Conservation (phyloP, 2,888 invertebrate species). For the Drosophila paramelanica region DNA sequence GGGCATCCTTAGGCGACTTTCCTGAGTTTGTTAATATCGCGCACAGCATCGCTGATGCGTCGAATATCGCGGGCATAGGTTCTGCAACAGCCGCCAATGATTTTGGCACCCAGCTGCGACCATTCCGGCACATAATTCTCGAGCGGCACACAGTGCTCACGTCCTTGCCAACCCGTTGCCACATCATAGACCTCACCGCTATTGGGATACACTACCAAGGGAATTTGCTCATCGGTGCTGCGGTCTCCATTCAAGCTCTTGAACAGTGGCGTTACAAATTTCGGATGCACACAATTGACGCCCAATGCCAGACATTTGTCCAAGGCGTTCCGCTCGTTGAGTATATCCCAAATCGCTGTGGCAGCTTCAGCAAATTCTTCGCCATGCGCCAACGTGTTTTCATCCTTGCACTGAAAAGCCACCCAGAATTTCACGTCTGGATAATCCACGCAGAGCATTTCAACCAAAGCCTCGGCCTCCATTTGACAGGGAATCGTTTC, state of each 20-base stretch:
- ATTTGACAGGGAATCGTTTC: slow-evolving; percentile 96
- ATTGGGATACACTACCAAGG: slow-evolving; percentile 96
- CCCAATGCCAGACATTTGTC: slow-evolving; percentile 92
- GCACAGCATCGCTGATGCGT: slow-evolving; percentile 87
- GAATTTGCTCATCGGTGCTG: slow-evolving; percentile 86
- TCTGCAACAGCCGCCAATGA: slow-evolving; percentile 96
- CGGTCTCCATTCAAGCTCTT: slow-evolving; percentile 86
- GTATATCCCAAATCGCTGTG: slow-evolving; percentile 88
- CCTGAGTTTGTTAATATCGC: slow-evolving; percentile 62
- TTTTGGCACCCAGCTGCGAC: slow-evolving; percentile 92
- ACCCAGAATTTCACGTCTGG: slow-evolving; percentile 94
- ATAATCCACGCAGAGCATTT: slow-evolving; percentile 90
- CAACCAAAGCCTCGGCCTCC: slow-evolving; percentile 93
- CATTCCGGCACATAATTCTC: slow-evolving; percentile 91
- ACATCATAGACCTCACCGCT: slow-evolving; percentile 88
- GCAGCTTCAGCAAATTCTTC: slow-evolving; percentile 92
- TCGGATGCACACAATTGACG: slow-evolving; percentile 93
- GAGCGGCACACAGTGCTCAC: slow-evolving; percentile 89
- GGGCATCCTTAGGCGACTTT: slow-evolving; percentile 36
- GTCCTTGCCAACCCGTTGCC: slow-evolving; percentile 88
- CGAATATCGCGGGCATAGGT: slow-evolving; percentile 93
- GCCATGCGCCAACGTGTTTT: slow-evolving; percentile 89
- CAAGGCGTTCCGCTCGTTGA: slow-evolving; percentile 87
- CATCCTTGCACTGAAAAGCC: slow-evolving; percentile 93
- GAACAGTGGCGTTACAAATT: slow-evolving; percentile 88